A percentile compares a stretch with the other conserved stretches of the same genome.
These are phyloP conservation scores for Schizopygopsis pylzovi DNA, from an alignment of 2,797 vertebrate species.

Conservation along the genomic window DNA sequence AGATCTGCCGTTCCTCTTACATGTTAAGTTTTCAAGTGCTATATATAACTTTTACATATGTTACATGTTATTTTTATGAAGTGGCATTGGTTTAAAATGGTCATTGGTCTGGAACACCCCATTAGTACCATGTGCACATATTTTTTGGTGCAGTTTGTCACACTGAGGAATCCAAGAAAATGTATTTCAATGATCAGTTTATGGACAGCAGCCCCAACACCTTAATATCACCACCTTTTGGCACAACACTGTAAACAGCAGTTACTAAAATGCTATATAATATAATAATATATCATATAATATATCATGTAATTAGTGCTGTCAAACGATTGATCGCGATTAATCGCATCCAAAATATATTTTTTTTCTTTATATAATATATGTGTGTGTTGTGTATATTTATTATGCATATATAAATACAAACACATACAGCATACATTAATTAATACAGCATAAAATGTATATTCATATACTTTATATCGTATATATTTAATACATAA, in stretches of 20 bases:
- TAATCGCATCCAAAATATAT: too few species aligned
- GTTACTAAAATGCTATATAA: background rate
- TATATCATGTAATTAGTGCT: too few species aligned
- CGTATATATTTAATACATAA: too few species aligned
- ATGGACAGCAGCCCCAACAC: background rate
- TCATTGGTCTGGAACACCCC: background rate
- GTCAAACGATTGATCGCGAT: too few species aligned
- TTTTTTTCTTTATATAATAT: too few species aligned
- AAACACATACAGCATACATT: too few species aligned
- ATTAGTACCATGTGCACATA: background rate
- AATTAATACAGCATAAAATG: too few species aligned
- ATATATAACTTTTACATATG: background rate
- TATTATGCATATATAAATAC: too few species aligned
- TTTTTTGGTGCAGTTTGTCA: background rate
- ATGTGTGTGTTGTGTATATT: too few species aligned
- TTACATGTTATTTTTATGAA: conserved; percentile 5
- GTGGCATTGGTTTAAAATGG: background rate
- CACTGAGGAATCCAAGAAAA: background rate
- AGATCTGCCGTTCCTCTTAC: background rate
- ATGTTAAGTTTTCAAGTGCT: background rate
- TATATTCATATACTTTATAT: too few species aligned
- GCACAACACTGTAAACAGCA: background rate
- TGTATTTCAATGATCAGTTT: background rate
- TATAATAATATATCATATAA: background rate
- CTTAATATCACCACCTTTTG: background rate